Conservation (phyloP, 1,140 invertebrate species). For the Cydia pomonella region DNA sequence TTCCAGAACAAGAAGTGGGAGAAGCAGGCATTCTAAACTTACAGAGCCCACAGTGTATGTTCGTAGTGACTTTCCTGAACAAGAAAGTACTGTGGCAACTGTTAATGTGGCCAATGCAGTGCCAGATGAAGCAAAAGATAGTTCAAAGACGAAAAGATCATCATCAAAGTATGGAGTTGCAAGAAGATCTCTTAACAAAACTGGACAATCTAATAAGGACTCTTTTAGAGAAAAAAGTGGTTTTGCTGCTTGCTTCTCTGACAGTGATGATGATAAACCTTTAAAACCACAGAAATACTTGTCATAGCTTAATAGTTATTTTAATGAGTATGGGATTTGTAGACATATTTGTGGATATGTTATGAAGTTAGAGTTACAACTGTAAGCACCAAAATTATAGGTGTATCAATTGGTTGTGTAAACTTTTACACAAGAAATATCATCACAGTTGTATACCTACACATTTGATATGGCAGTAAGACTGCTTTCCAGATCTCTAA, state of each 20-base stretch:
- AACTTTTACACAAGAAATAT: constrained; percentile 8
- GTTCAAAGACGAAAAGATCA: constrained; percentile 32
- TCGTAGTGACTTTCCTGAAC: constrained; percentile 58
- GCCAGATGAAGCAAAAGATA: constrained; percentile 36
- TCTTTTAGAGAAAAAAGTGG: constrained; percentile 65
- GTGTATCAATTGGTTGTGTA: not conserved
- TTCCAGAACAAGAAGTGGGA: constrained; percentile 64
- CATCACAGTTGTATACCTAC: not conserved
- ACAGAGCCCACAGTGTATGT: constrained; percentile 52
- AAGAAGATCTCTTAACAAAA: constrained; percentile 48
- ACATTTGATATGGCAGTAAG: not conserved
- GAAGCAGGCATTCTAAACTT: constrained; percentile 48
- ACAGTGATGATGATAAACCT: constrained; percentile 70
- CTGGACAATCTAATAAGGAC: constrained; percentile 45
- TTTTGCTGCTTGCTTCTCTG: constrained; percentile 68
- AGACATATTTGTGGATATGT: constrained; percentile 13
- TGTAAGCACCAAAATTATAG: not conserved
- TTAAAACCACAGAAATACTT: constrained; percentile 65
- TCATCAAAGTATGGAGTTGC: constrained; percentile 23
- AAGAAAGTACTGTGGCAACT: constrained; percentile 53
- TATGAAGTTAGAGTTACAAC: not conserved
- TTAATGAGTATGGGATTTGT: constrained; percentile 29
- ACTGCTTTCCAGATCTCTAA: constrained; percentile 9
- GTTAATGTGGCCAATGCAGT: constrained; percentile 57
- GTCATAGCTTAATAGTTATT: constrained; percentile 50